Evolutionary conservation across 2,113 vertebrate species (phyloP).

Genomic region (Hylia prasina): DNA sequence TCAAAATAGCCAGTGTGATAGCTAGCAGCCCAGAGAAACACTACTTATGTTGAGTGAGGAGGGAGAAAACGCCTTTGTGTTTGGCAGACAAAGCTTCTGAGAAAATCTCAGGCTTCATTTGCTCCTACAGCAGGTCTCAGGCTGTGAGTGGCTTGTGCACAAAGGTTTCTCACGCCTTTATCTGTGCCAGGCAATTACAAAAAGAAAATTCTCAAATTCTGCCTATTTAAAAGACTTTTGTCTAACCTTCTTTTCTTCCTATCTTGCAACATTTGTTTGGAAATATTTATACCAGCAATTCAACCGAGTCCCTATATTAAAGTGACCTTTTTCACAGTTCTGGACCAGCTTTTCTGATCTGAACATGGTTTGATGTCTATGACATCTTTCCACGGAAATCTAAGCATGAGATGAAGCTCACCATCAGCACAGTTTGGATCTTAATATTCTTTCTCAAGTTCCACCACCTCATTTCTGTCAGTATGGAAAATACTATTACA

Average conservation of each 20-base stretch:
- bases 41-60: neutral
- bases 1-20: neutral
- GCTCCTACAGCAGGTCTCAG: neutral
- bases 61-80: neutral
- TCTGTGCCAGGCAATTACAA: neutral
- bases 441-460: neutral
- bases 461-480: neutral
- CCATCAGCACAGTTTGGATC: neutral
- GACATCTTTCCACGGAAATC: neutral
- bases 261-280: neutral
- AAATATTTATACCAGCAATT: fast-evolving
- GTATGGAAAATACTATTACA: neutral
- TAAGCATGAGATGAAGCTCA: neutral
- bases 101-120: neutral
- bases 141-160: neutral
- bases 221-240: neutral
- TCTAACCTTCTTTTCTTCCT: neutral
- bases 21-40: neutral
- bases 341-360: neutral
- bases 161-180: neutral
- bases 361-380: neutral
- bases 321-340: neutral
- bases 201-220: neutral
- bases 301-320: neutral
- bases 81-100: neutral